Conservation (phyloP, 2,888 invertebrate species). For the Cordilura impudica region DNA sequence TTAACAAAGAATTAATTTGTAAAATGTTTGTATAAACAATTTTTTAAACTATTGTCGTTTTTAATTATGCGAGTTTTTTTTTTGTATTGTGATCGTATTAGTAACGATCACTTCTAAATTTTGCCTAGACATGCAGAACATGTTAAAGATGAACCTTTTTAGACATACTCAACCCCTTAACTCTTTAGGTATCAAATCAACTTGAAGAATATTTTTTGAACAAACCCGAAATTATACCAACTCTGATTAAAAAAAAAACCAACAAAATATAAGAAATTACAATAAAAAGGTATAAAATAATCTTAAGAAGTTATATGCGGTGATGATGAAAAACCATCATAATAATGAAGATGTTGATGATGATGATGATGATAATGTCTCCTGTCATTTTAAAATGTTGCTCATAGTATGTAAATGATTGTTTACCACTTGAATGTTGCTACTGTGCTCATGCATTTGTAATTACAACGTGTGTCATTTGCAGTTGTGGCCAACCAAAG, state of each 20-base stretch:
- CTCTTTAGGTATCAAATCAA: constrained; percentile 8
- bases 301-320: not conserved
- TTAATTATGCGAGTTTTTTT: too few relatives aligned
- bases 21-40: too few relatives aligned
- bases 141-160: constrained; percentile 45
- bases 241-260: not conserved
- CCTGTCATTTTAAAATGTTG: not conserved
- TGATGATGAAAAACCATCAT: not conserved
- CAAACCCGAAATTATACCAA: not conserved
- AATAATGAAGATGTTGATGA: not conserved
- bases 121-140: constrained; percentile 49
- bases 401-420: not conserved
- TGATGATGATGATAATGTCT: not conserved
- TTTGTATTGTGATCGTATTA: too few relatives aligned
- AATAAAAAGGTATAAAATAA: not conserved
- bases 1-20: too few relatives aligned
- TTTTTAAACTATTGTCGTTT: too few relatives aligned
- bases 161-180: not conserved
- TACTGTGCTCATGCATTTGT: constrained; percentile 34
- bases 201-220: constrained; percentile 1
- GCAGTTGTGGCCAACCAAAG: constrained; percentile 53
- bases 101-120: too few relatives aligned
- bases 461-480: constrained; percentile 51
- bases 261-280: not conserved
- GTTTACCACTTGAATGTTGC: not conserved